phyloP scores from a whole-genome alignment of 1,140 invertebrate genomes.

The Bradysia coprophila region DNA sequence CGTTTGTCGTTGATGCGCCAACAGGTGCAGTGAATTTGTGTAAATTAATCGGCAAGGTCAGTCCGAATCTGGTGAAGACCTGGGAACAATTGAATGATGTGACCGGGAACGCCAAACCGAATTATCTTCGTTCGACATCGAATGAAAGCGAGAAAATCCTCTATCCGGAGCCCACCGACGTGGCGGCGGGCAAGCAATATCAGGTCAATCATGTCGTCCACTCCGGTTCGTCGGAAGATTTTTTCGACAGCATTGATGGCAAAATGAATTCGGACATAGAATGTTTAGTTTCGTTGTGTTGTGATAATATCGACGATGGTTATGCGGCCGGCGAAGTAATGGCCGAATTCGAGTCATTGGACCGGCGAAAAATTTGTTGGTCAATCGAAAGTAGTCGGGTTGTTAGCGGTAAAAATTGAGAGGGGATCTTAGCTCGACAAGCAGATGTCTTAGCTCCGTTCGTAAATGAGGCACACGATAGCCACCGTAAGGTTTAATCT shows the following conservation, averaged over 20 bases:
- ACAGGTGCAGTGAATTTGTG: background rate
- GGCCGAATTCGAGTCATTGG: conserved; percentile 34
- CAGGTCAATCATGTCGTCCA: conserved; percentile 18
- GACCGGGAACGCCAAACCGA: conserved; percentile 11
- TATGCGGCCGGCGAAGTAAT: conserved; percentile 28
- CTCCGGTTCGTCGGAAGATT: conserved; percentile 16
- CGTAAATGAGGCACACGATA: too few relatives aligned
- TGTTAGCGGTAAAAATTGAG: background rate
- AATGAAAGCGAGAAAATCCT: conserved; percentile 24
- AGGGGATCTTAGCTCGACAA: too few relatives aligned
- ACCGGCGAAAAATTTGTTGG: conserved; percentile 11
- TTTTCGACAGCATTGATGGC: conserved; percentile 35
- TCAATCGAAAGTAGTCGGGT: conserved; percentile 1
- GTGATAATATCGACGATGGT: conserved; percentile 10
- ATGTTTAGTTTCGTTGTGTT: conserved; percentile 23
- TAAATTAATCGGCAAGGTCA: conserved; percentile 4
- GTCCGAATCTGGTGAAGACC: conserved; percentile 3
- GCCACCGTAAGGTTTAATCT: too few relatives aligned
- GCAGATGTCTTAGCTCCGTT: too few relatives aligned
- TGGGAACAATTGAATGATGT: conserved; percentile 9
- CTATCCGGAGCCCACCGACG: conserved; percentile 23
- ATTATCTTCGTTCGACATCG: conserved; percentile 17
- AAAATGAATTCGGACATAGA: conserved; percentile 12
- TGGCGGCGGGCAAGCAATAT: conserved; percentile 25
- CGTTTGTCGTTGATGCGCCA: background rate